Percentiles rank a stretch among this genome's conserved stretches.
These are phyloP conservation scores for Corella eumyota DNA, from an alignment of 23 tunicate species.

Conservation along the genomic window DNA sequence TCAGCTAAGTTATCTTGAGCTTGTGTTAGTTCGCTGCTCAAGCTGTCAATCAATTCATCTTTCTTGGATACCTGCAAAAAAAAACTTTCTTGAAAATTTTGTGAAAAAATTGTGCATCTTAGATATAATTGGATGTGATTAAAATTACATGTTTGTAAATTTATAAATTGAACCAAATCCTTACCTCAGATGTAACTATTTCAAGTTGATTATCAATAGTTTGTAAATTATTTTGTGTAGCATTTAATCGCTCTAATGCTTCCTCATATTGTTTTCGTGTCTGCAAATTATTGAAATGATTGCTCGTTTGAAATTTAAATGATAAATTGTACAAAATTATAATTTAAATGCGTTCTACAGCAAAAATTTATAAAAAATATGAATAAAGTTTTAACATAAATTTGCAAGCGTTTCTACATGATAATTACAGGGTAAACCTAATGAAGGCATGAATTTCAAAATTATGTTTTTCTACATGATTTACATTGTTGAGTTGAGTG, in stretches of 20 bases:
- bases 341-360: neutral
- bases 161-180: too few species aligned
- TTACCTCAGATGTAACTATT: constrained; percentile 42
- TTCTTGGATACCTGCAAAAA: constrained; percentile 30
- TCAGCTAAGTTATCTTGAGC: constrained; percentile 35
- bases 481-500: constrained; percentile 31
- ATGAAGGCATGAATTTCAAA: too few species aligned
- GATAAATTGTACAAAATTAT: neutral
- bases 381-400: neutral
- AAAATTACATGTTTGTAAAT: too few species aligned
- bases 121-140: too few species aligned
- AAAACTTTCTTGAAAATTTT: too few species aligned
- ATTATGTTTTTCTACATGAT: neutral
- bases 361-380: neutral
- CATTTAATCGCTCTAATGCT: constrained; percentile 20
- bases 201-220: constrained; percentile 57
- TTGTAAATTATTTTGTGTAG: constrained; percentile 51
- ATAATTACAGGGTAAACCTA: too few species aligned
- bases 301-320: neutral
- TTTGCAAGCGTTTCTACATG: neutral
- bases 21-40: constrained; percentile 30
- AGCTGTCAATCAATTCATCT: constrained; percentile 53
- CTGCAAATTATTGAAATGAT: constrained; percentile 14
- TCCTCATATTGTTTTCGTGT: constrained; percentile 50
- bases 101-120: too few species aligned